Percentiles rank a stretch among this genome's conserved stretches.
These are phyloP conservation scores for Cheilosia grossa DNA, from an alignment of 2,888 invertebrate species.

Conservation along the genomic window DNA sequence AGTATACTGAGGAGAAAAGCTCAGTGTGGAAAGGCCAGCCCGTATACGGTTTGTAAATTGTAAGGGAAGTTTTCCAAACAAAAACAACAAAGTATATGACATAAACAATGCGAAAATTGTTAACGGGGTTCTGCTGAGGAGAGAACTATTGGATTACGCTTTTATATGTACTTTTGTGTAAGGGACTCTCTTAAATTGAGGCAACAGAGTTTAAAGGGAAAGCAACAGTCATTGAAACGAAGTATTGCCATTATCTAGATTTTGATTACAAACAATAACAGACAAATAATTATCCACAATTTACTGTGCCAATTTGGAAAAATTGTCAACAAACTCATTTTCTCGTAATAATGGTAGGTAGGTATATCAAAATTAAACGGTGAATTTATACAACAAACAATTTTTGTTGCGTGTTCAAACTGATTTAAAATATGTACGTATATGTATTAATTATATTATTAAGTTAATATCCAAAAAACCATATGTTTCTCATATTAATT, in stretches of 20 bases:
- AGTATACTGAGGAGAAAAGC: constrained; percentile 71
- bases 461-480: too few relatives aligned
- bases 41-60: neutral
- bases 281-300: too few relatives aligned
- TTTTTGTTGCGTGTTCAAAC: too few relatives aligned
- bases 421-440: too few relatives aligned
- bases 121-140: constrained; percentile 13
- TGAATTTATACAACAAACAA: too few relatives aligned
- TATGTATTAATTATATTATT: too few relatives aligned
- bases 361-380: too few relatives aligned
- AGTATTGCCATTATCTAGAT: neutral
- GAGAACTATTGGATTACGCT: neutral
- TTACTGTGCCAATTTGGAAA: too few relatives aligned
- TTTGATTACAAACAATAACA: neutral
- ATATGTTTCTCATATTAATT: too few relatives aligned
- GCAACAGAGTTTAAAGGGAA: neutral
- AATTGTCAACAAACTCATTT: too few relatives aligned
- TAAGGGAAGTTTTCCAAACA: constrained; percentile 9
- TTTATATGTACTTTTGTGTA: neutral
- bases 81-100: constrained; percentile 32
- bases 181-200: constrained; percentile 38
- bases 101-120: constrained; percentile 47
- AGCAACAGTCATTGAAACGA: constrained; percentile 1
- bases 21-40: constrained; percentile 21
- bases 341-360: too few relatives aligned